These are phyloP conservation scores for Meloidogyne exigua DNA, from an alignment of 1,140 invertebrate species.

Conservation along the genomic window DNA sequence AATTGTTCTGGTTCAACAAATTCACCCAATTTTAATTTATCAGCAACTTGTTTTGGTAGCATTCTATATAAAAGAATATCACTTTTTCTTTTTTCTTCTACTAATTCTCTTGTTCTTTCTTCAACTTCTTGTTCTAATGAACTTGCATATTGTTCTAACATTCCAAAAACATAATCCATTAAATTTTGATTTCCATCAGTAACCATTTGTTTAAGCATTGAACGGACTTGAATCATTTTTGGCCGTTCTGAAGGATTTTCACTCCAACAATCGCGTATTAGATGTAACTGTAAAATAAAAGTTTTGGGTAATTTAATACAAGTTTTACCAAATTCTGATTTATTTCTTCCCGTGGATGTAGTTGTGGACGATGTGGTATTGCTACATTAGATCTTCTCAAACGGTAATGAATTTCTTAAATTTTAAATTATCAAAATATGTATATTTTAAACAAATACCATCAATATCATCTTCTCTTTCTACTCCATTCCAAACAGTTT, in stretches of 20 bases:
- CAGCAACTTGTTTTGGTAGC: constrained; percentile 62
- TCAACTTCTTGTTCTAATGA: constrained; percentile 70
- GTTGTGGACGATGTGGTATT: neutral
- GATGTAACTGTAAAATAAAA: neutral
- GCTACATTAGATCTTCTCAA: neutral
- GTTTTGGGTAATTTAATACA: neutral
- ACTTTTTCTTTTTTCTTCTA: constrained; percentile 70
- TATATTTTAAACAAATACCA: constrained; percentile 18
- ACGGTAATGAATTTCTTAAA: neutral
- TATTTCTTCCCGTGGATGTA: neutral
- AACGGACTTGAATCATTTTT: constrained; percentile 2
- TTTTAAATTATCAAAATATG: neutral
- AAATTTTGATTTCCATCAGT: constrained; percentile 33
- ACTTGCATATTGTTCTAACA: constrained; percentile 69
- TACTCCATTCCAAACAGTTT: constrained; percentile 67
- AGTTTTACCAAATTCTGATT: neutral
- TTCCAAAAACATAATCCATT: constrained; percentile 52
- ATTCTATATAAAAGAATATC: constrained; percentile 25
- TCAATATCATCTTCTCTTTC: constrained; percentile 45
- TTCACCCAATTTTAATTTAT: constrained; percentile 67
- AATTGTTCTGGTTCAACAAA: constrained; percentile 60
- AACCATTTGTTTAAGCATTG: constrained; percentile 1
- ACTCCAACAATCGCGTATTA: constrained; percentile 21
- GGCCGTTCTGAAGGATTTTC: constrained; percentile 20
- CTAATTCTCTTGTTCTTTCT: constrained; percentile 84